Evolutionary conservation across 2,113 vertebrate genomes (phyloP).

Genomic region (Pelodiscus sinensis): DNA sequence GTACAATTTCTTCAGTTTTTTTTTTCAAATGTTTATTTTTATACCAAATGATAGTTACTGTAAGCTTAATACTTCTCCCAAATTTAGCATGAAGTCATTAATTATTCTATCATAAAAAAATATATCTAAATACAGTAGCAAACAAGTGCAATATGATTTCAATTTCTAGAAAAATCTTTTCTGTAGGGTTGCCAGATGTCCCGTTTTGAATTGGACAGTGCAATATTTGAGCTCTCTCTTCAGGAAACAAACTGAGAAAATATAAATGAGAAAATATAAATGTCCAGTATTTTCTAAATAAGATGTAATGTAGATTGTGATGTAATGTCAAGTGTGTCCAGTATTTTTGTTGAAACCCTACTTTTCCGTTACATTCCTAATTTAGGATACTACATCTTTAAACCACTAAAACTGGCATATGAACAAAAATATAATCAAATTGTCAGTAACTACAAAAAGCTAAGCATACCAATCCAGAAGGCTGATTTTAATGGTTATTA

Average conservation of each 20-base stretch:
- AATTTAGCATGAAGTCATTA: constrained; percentile 53
- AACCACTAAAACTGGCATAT: not conserved
- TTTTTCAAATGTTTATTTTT: constrained; percentile 43
- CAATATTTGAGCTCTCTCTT: too few species aligned
- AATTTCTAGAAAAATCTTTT: constrained; percentile 47
- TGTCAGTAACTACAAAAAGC: not conserved
- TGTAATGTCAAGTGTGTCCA: too few species aligned
- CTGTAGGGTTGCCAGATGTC: not conserved
- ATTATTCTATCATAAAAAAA: constrained; percentile 15
- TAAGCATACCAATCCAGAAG: not conserved
- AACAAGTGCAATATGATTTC: constrained; percentile 22
- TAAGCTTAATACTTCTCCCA: constrained; percentile 31
- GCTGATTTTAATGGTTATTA: not conserved
- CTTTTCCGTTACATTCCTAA: not conserved
- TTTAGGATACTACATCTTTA: not conserved
- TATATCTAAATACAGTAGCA: not conserved
- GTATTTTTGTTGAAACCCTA: too few species aligned
- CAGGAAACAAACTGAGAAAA: too few species aligned
- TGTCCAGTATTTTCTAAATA: too few species aligned
- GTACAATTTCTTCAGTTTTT: constrained; percentile 5
- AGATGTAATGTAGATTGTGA: too few species aligned
- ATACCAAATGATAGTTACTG: constrained; percentile 28
- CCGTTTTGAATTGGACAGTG: too few species aligned
- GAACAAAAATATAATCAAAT: constrained; percentile 12
- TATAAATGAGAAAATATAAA: too few species aligned